Evolutionary conservation across 92 coral and sea anemone genomes (phyloP).

Genomic region (Actinostola sp.): DNA sequence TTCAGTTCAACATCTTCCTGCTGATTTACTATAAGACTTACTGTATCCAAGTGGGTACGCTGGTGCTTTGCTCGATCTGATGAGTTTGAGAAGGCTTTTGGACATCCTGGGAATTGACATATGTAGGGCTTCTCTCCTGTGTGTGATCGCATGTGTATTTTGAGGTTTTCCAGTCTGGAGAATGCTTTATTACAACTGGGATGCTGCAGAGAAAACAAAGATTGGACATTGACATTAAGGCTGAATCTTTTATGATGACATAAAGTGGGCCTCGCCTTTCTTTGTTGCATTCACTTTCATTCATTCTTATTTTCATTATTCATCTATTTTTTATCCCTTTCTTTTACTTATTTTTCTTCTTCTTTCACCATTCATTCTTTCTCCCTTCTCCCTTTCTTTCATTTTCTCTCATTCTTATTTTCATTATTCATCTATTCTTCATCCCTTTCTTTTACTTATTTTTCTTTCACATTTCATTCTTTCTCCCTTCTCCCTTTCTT

Average conservation of each 20-base stretch:
- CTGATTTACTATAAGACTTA: constrained; percentile 35
- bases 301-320: background rate
- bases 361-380: background rate
- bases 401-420: background rate
- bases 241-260: too few relatives aligned
- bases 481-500: too few relatives aligned
- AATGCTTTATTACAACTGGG: constrained; percentile 97
- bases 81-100: constrained; percentile 96
- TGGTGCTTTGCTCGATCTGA: constrained; percentile 99
- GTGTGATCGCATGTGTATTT: constrained; percentile 97
- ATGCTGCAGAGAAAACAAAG: constrained; percentile 55
- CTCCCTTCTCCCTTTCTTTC: background rate
- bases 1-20: too few relatives aligned
- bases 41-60: constrained; percentile 94
- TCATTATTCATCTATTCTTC: background rate
- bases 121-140: constrained; percentile 98
- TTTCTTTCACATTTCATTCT: too few relatives aligned
- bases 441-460: background rate
- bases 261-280: too few relatives aligned
- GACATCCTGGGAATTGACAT: constrained; percentile 94
- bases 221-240: background rate
- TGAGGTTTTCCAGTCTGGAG: constrained; percentile 92
- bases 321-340: background rate
- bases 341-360: background rate
- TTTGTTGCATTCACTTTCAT: background rate